Conservation (phyloP, 2,113 vertebrate species). For the Spea multiplicata region DNA sequence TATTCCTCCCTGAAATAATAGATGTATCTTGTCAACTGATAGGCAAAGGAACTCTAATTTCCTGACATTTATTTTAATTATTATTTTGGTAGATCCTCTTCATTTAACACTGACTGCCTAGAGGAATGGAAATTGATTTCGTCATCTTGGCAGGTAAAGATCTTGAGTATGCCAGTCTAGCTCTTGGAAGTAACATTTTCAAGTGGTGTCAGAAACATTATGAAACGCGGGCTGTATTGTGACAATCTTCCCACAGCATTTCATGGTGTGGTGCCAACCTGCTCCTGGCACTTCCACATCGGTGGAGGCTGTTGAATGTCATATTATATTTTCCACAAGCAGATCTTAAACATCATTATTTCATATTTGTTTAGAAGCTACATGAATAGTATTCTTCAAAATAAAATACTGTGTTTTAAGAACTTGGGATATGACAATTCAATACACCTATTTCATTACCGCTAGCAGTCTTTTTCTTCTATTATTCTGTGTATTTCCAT, state of each 20-base stretch:
- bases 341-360: conserved; percentile 24
- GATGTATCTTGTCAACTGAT: conserved; percentile 24
- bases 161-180: conserved; percentile 36
- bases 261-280: conserved; percentile 32
- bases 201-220: conserved; percentile 47
- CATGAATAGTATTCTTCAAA: too few species aligned
- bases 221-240: conserved; percentile 46
- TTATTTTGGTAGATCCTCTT: conserved; percentile 48
- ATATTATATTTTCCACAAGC: conserved; percentile 25
- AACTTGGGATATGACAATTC: too few species aligned
- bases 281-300: conserved; percentile 30
- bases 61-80: conserved; percentile 45
- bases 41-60: conserved; percentile 30
- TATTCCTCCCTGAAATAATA: conserved; percentile 7
- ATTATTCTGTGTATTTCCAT: too few species aligned
- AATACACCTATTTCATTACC: too few species aligned
- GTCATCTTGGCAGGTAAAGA: conserved; percentile 45
- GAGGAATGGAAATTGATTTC: conserved; percentile 47
- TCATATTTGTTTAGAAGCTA: conserved; percentile 1
- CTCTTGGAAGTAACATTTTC: conserved; percentile 40
- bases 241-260: conserved; percentile 46
- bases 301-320: conserved; percentile 26
- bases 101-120: conserved; percentile 42
- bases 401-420: too few species aligned
- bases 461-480: too few species aligned